Base-by-base conservation (phyloP, 1,140 invertebrate species). In the Drosophila biarmipes region DNA sequence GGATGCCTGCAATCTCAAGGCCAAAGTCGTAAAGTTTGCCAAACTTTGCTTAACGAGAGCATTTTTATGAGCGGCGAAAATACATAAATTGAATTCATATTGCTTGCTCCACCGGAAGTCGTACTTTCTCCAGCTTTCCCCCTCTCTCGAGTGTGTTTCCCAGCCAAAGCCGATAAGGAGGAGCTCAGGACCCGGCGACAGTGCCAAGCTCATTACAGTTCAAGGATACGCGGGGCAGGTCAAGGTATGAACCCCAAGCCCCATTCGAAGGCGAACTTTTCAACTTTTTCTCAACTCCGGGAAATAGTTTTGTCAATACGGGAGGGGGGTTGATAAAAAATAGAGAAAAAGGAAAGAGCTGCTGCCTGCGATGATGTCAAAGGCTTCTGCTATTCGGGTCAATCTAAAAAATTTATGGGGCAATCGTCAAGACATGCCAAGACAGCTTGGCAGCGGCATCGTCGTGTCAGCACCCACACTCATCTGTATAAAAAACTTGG, bases 321-420 rank as follows among this genome's bases (percentile, higher is more conserved):
- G 19, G 45, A 2, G 24, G 59, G 21, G 15, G 19, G 21, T 15
- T 34, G 11, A 45, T 29, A 31, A n/a, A 46, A n/a, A 40, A 17
- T 19, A 31, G 1, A 29, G 4, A 43, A 19, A 19, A 19, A 37
- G 12, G 35, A 27, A 11, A 24, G 38, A 63, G 57, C 24, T 31
- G 38, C 34, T 48, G 58, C 62, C 24, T 37, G 66, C 49, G 82
- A 72, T 86, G 80, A 85, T 84, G 80, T 85, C 82, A 81, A 87
- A 85, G 73, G 49, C 42, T 76, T 74, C 45, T 75, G 74, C 59
- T 74, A 85, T 77, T 78, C 72, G 74, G 84, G 78, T 87, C 84
- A 87, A 86, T 89, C 80, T 79, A 48, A 75, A 81, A 82, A 82
- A 76, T 81, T 43, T 87, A 66, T 87, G 84, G 62, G 82, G 66